These are phyloP conservation scores for Chymomyza costata DNA, from an alignment of 1,140 invertebrate species.

Conservation along the genomic window DNA sequence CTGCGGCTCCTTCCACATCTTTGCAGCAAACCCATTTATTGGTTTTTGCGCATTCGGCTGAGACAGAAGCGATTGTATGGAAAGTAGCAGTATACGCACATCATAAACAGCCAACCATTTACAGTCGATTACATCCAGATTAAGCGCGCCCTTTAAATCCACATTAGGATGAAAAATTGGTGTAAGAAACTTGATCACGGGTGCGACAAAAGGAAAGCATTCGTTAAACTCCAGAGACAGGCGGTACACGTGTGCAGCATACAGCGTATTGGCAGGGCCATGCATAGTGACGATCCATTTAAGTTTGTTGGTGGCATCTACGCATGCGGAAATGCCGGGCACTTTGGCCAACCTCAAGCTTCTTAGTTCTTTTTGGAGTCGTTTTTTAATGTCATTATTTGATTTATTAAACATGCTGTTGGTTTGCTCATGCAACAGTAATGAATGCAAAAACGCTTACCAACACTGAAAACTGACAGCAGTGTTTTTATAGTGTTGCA, in stretches of 20 bases:
- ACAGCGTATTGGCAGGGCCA: constrained; percentile 91
- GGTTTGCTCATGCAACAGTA: no score
- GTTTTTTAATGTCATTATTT: no score
- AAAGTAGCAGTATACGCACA: constrained; percentile 92
- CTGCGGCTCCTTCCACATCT: constrained; percentile 89
- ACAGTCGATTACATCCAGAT: constrained; percentile 96
- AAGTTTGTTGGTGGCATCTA: constrained; percentile 95
- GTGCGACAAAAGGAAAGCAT: constrained; percentile 93
- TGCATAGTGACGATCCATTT: constrained; percentile 95
- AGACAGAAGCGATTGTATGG: constrained; percentile 92
- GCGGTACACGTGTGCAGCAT: constrained; percentile 90
- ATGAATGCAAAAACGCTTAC: no score
- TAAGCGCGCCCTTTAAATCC: constrained; percentile 90
- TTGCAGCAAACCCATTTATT: constrained; percentile 91
- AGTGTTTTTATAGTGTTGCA: no score
- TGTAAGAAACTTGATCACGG: constrained; percentile 90
- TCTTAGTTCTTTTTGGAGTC: constrained; percentile 87
- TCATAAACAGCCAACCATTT: constrained; percentile 97
- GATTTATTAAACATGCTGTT: no score
- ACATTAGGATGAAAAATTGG: constrained; percentile 97
- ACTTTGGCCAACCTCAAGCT: constrained; percentile 88
- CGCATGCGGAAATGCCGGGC: constrained; percentile 94
- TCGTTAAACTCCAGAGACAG: constrained; percentile 94
- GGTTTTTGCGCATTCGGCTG: constrained; percentile 96
- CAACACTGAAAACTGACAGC: no score